Evolutionary conservation across 2,797 vertebrate species (phyloP).

Genomic region (Amazonetta brasiliensis): DNA sequence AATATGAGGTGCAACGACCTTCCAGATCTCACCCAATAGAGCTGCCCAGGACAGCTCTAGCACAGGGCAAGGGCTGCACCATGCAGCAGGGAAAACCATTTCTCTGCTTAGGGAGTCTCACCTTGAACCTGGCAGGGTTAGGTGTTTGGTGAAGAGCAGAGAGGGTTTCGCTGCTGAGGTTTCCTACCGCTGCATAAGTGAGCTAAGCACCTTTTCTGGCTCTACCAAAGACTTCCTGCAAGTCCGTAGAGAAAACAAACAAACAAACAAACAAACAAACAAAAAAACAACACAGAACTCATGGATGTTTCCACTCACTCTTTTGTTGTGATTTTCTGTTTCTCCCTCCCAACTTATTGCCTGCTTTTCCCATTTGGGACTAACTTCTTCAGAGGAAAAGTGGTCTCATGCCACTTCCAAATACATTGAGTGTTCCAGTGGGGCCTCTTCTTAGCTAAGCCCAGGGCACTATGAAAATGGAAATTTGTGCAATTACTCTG

Average conservation of each 20-base stretch:
- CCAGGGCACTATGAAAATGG: not conserved
- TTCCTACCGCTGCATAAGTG: not conserved
- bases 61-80: not conserved
- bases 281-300: not conserved
- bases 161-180: not conserved
- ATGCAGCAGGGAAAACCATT: not conserved
- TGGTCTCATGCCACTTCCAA: not conserved
- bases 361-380: not conserved
- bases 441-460: not conserved
- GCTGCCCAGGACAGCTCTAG: not conserved
- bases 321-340: not conserved
- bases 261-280: too few species aligned
- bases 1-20: not conserved
- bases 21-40: not conserved
- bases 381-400: not conserved
- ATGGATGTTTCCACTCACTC: not conserved
- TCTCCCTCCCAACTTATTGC: not conserved
- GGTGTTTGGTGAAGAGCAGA: not conserved
- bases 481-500: not conserved
- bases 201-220: not conserved
- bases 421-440: not conserved
- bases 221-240: not conserved
- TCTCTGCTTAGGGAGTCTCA: not conserved
- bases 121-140: not conserved
- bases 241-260: not conserved